Conservation (phyloP, 2,888 invertebrate species). For the Clusia tigrina region DNA sequence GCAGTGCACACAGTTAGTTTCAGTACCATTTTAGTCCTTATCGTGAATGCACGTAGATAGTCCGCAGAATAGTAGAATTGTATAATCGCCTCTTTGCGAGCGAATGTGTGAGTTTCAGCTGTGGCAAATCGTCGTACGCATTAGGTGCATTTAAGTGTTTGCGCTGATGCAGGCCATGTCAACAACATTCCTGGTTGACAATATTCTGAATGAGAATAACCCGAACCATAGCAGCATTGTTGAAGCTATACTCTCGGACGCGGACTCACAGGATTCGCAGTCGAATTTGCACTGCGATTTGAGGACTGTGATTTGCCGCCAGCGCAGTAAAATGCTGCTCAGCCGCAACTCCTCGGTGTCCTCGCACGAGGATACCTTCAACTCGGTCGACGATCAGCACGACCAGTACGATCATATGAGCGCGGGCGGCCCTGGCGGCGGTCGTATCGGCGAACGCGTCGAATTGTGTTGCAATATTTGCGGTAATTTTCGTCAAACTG, state of each 20-base stretch:
- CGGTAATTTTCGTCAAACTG: conserved; percentile 50
- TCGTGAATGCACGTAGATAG: conserved; percentile 45
- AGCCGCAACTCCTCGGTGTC: conserved; percentile 41
- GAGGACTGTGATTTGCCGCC: conserved; percentile 22
- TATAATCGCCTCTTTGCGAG: too few relatives aligned
- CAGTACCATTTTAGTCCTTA: conserved; percentile 52
- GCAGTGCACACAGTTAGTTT: conserved; percentile 28
- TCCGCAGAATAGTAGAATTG: background rate
- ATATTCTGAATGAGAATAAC: conserved; percentile 59
- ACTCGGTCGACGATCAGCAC: conserved; percentile 31
- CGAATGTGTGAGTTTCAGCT: too few relatives aligned
- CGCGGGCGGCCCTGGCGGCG: conserved; percentile 26
- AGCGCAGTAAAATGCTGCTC: conserved; percentile 34
- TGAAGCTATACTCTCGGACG: conserved; percentile 43
- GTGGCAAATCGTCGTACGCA: too few relatives aligned
- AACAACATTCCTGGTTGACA: conserved; percentile 63
- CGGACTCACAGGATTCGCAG: conserved; percentile 38
- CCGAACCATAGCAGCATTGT: conserved; percentile 43
- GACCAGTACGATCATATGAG: conserved; percentile 32
- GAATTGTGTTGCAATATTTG: conserved; percentile 57
- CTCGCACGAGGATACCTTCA: conserved; percentile 43
- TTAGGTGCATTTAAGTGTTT: too few relatives aligned
- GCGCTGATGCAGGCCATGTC: conserved; percentile 50
- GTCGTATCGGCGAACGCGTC: conserved; percentile 42
- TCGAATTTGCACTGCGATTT: conserved; percentile 47